These are phyloP conservation scores for Diuraphis noxia DNA, from an alignment of 1,140 invertebrate genomes.

Conservation along the genomic window DNA sequence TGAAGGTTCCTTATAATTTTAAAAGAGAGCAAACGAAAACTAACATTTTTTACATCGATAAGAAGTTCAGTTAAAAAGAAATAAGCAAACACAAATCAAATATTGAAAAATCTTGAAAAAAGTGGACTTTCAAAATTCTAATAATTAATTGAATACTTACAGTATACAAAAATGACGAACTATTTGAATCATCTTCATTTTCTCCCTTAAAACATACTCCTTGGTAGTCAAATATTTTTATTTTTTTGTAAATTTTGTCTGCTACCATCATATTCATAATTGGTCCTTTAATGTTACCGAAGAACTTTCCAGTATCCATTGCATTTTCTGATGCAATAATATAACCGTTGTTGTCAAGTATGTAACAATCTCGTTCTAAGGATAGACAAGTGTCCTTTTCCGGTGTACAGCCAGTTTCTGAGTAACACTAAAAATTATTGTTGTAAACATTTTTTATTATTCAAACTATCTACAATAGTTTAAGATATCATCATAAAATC, in stretches of 20 bases:
- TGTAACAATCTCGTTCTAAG: slow-evolving; percentile 76
- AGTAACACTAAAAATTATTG: slow-evolving; percentile 11
- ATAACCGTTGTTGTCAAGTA: slow-evolving; percentile 89
- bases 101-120: background rate
- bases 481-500: slow-evolving; percentile 47
- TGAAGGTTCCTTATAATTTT: background rate
- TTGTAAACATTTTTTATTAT: background rate
- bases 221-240: slow-evolving; percentile 85
- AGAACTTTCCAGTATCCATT: slow-evolving; percentile 79
- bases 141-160: slow-evolving; percentile 61
- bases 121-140: background rate
- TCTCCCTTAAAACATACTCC: slow-evolving; percentile 74
- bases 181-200: slow-evolving; percentile 62
- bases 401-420: slow-evolving; percentile 54
- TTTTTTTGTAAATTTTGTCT: slow-evolving; percentile 75
- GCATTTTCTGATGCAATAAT: slow-evolving; percentile 76
- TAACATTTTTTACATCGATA: background rate
- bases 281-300: slow-evolving; percentile 78
- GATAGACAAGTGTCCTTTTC: slow-evolving; percentile 68
- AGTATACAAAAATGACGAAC: slow-evolving; percentile 65
- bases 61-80: background rate
- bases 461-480: background rate
- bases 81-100: too few relatives aligned
- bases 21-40: background rate
- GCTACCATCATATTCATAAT: slow-evolving; percentile 79